Conservation (phyloP, 2,797 vertebrate species). For the Enteromius fasciolatus region DNA sequence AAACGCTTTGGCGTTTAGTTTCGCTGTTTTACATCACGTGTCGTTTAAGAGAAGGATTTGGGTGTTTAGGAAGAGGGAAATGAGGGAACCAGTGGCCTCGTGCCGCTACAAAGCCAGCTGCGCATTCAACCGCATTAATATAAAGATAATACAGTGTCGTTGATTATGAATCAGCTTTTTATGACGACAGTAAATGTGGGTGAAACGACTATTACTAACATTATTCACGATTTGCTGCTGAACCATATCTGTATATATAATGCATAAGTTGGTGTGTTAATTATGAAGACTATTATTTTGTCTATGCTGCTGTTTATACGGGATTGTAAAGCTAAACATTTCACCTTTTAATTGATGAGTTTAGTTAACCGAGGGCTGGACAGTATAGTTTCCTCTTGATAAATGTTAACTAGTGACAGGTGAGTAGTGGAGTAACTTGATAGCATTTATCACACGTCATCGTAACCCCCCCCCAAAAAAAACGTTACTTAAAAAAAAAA, state of each 20-base stretch:
- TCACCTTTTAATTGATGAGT: not conserved
- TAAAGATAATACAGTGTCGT: not conserved
- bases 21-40: not conserved
- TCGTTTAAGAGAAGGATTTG: not conserved
- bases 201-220: not conserved
- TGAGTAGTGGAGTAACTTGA: not conserved
- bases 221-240: not conserved
- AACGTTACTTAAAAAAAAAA: too few species aligned
- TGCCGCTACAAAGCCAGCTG: slow-evolving; percentile 1
- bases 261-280: not conserved
- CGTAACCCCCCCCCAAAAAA: too few species aligned
- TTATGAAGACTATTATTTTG: not conserved
- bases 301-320: not conserved
- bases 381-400: not conserved
- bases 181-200: not conserved
- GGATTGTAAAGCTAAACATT: not conserved
- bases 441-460: not conserved
- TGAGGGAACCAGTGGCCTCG: slow-evolving; percentile 32
- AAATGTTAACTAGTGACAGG: not conserved
- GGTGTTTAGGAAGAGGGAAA: not conserved
- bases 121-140: slow-evolving; percentile 23
- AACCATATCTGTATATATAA: not conserved
- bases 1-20: not conserved
- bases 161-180: not conserved
- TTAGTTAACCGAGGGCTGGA: not conserved